A percentile compares a stretch with the other conserved stretches of the same genome.
These are phyloP conservation scores for Nansenia antarctica DNA, from an alignment of 2,113 vertebrate species.

Conservation along the genomic window DNA sequence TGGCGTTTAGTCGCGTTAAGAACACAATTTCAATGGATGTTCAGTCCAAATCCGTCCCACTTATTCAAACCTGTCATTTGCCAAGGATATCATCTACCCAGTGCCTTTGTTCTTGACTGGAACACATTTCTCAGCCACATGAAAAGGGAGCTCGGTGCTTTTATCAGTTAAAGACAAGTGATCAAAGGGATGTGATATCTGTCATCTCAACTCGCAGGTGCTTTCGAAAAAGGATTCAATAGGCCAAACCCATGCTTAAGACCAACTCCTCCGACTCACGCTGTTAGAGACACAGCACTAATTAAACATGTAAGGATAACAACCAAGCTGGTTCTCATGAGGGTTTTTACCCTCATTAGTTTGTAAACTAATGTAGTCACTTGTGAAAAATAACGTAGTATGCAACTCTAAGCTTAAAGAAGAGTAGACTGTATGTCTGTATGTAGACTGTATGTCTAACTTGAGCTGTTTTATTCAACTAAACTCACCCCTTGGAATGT, in stretches of 20 bases:
- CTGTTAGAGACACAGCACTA: background rate
- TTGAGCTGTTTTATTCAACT: no score
- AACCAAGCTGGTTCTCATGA: background rate
- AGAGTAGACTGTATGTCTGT: no score
- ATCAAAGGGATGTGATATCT: constrained; percentile 26
- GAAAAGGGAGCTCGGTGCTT: constrained; percentile 19
- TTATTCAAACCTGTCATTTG: background rate
- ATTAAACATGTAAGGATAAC: background rate
- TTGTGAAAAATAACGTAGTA: no score
- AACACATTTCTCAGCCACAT: constrained; percentile 17
- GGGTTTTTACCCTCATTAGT: background rate
- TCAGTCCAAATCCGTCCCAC: background rate
- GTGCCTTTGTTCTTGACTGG: constrained; percentile 19
- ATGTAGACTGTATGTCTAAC: no score
- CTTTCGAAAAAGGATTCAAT: background rate
- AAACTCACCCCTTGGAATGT: no score
- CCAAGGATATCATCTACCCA: background rate
- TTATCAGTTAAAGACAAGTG: constrained; percentile 23
- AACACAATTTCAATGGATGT: background rate
- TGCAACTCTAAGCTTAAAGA: no score
- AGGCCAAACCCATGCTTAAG: background rate
- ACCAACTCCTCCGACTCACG: background rate
- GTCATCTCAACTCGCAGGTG: constrained; percentile 9
- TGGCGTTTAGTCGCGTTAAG: background rate
- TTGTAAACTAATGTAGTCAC: background rate